A percentile compares a stretch with the other conserved stretches of the same genome.
phyloP scores from a whole-genome alignment of 2,888 invertebrate species.

The Tupiocoris notatus region DNA sequence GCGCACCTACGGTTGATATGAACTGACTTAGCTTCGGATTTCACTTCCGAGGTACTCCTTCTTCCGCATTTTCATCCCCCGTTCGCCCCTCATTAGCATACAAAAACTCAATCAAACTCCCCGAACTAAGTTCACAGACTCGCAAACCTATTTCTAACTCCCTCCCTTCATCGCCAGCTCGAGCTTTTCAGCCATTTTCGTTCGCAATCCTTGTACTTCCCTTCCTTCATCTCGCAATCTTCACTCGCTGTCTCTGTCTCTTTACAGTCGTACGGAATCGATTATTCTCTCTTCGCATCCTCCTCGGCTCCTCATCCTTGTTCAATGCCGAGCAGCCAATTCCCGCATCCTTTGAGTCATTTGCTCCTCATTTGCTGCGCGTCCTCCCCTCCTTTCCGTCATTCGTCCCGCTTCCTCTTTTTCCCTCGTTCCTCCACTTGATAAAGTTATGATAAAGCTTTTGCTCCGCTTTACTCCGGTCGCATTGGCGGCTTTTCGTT shows the following conservation, averaged over 20 bases:
- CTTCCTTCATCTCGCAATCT: constrained; percentile 3
- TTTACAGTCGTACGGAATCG: constrained; percentile 33
- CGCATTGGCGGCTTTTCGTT: too few relatives aligned
- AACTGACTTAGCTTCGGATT: too few relatives aligned
- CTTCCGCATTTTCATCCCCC: too few relatives aligned
- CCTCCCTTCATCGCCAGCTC: constrained; percentile 9
- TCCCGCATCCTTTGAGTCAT: constrained; percentile 43
- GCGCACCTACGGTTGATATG: too few relatives aligned
- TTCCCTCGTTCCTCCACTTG: not conserved
- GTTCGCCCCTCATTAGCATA: constrained; percentile 47
- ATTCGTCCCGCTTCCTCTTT: constrained; percentile 2
- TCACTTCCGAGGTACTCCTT: too few relatives aligned
- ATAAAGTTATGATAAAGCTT: constrained; percentile 32
- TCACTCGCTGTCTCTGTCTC: not conserved
- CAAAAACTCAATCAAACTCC: constrained; percentile 48
- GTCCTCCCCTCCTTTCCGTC: not conserved
- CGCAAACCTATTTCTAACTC: constrained; percentile 45
- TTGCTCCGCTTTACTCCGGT: too few relatives aligned
- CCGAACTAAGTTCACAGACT: constrained; percentile 44
- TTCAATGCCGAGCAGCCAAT: constrained; percentile 27
- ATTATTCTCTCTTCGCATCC: constrained; percentile 40
- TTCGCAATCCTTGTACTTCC: constrained; percentile 16
- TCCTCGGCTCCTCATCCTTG: not conserved
- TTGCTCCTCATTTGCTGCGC: constrained; percentile 37
- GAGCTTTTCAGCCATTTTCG: constrained; percentile 18